A percentile compares a stretch with the other conserved stretches of the same genome.
phyloP scores from a whole-genome alignment of 2,888 invertebrate species.

The Aphidoletes aphidimyza region DNA sequence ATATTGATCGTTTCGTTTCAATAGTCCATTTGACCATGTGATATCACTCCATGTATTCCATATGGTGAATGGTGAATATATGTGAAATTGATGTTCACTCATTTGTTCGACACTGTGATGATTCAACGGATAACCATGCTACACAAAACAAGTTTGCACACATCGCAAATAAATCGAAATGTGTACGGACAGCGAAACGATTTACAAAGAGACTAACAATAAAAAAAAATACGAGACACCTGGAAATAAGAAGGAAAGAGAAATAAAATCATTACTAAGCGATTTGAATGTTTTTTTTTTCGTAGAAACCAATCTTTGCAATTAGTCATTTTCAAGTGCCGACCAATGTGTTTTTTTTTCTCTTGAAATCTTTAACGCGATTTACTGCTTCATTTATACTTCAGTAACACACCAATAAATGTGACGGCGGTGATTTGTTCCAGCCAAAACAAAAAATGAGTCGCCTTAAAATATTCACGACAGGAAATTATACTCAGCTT shows the following conservation, averaged over 20 bases:
- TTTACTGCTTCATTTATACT: too few species aligned
- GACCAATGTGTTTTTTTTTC: too few species aligned
- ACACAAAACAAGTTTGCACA: not conserved
- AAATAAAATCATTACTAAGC: constrained; percentile 44
- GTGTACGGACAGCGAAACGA: not conserved
- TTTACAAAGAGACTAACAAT: too few species aligned
- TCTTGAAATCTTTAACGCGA: too few species aligned
- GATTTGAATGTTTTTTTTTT: constrained; percentile 21
- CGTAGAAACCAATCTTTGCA: constrained; percentile 23
- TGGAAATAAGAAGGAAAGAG: not conserved
- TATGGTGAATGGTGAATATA: not conserved
- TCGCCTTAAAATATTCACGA: not conserved
- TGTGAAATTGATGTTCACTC: not conserved
- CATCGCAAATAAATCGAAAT: not conserved
- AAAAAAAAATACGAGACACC: not conserved
- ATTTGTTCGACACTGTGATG: not conserved
- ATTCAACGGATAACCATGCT: constrained; percentile 13
- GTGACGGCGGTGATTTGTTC: constrained; percentile 8
- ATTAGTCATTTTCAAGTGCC: constrained; percentile 2
- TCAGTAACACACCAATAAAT: too few species aligned
- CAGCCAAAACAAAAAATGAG: not conserved
- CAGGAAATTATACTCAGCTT: constrained; percentile 19
- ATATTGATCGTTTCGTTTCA: too few species aligned
- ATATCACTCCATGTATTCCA: not conserved
- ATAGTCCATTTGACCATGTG: too few species aligned